Evolutionary conservation across 1,140 invertebrate species (phyloP).

Genomic region (Hycleus cichorii): DNA sequence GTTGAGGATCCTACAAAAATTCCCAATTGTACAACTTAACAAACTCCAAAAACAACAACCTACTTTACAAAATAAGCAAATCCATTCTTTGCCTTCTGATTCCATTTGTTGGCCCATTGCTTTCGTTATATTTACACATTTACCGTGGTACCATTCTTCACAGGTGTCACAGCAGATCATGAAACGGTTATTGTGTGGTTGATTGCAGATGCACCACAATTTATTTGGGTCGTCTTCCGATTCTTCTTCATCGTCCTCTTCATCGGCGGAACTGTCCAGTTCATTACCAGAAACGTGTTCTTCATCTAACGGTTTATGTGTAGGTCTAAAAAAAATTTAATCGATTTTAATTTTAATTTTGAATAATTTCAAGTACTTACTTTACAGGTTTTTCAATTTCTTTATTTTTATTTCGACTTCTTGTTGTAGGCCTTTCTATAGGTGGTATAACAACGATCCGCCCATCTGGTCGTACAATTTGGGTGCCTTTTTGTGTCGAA

Average conservation of each 20-base stretch:
- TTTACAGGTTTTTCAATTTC: slow-evolving; percentile 24
- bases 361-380: slow-evolving; percentile 17
- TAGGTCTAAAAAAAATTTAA: slow-evolving; percentile 20
- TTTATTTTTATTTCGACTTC: slow-evolving; percentile 45
- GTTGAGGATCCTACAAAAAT: slow-evolving; percentile 28
- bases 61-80: slow-evolving; percentile 80
- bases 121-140: slow-evolving; percentile 90
- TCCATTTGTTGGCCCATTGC: slow-evolving; percentile 87
- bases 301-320: slow-evolving; percentile 35
- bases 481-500: slow-evolving; percentile 32
- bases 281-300: slow-evolving; percentile 40
- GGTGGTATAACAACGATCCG: slow-evolving; percentile 67
- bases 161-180: slow-evolving; percentile 97
- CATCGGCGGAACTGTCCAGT: slow-evolving; percentile 31
- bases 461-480: slow-evolving; percentile 62
- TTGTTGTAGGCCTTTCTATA: slow-evolving; percentile 68
- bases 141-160: slow-evolving; percentile 94
- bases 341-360: not conserved
- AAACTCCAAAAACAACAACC: slow-evolving; percentile 11
- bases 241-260: slow-evolving; percentile 39
- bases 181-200: slow-evolving; percentile 92
- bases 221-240: slow-evolving; percentile 90
- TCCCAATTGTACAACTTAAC: not conserved
- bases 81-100: slow-evolving; percentile 79
- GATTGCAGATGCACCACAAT: slow-evolving; percentile 92